A percentile compares a stretch with the other conserved stretches of the same genome.
phyloP scores from a whole-genome alignment of 2,113 vertebrate genomes.

The Bungarus multicinctus region DNA sequence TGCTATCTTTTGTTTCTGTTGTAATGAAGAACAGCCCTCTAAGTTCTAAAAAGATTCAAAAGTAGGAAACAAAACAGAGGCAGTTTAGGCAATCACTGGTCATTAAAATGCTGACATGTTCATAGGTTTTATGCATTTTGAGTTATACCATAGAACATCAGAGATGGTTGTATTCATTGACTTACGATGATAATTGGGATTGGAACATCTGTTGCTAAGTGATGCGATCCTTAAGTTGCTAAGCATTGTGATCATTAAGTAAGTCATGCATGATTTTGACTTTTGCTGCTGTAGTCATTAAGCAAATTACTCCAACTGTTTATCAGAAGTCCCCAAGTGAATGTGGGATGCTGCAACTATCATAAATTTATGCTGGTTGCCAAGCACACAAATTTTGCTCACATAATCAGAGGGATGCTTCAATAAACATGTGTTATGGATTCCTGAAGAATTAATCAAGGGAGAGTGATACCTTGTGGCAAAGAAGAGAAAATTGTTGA shows the following conservation, averaged over 20 bases:
- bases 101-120: background rate
- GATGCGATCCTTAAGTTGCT: background rate
- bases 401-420: background rate
- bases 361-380: background rate
- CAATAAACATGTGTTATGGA: background rate
- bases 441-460: too few relatives aligned
- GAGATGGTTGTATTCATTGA: background rate
- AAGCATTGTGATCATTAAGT: background rate
- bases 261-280: background rate
- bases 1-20: constrained; percentile 71
- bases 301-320: background rate
- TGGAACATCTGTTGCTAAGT: background rate
- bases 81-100: background rate
- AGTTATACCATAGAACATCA: background rate
- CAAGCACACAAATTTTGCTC: background rate
- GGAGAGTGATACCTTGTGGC: too few relatives aligned
- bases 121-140: background rate
- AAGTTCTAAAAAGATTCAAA: constrained; percentile 48
- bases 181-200: background rate
- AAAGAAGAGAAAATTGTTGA: too few relatives aligned
- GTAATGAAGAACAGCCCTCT: constrained; percentile 57
- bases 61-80: background rate
- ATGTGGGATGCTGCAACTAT: background rate
- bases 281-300: background rate
- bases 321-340: background rate